Evolutionary conservation across 2,888 invertebrate genomes (phyloP).

Genomic region (Andrena bucephala): DNA sequence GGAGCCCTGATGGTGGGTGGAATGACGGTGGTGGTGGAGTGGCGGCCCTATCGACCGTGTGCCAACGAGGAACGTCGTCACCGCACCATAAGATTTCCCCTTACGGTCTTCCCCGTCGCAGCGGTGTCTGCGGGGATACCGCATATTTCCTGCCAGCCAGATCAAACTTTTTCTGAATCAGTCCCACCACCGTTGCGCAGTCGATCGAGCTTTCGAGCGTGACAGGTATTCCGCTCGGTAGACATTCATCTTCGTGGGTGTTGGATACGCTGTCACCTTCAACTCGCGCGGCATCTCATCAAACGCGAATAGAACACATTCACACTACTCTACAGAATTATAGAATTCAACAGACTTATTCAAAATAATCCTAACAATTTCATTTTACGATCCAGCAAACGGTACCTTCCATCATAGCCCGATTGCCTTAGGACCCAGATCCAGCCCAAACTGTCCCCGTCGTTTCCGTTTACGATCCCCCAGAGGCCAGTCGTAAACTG

Average conservation of each 20-base stretch:
- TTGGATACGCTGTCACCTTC: neutral
- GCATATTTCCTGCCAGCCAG: conserved; percentile 49
- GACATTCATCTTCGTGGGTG: conserved; percentile 16
- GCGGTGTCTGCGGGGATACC: conserved; percentile 39
- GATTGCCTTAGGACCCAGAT: too few species aligned
- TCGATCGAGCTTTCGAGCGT: conserved; percentile 20
- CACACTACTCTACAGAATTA: too few species aligned
- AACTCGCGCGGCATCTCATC: too few species aligned
- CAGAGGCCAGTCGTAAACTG: neutral
- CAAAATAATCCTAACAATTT: too few species aligned
- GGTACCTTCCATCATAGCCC: too few species aligned
- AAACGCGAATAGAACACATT: too few species aligned
- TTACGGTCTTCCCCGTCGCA: conserved; percentile 41
- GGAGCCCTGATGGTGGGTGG: conserved; percentile 63
- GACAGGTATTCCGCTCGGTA: conserved; percentile 5
- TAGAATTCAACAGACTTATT: too few species aligned
- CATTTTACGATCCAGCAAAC: too few species aligned
- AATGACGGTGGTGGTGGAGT: conserved; percentile 63
- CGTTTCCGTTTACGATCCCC: too few species aligned
- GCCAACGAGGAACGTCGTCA: conserved; percentile 70
- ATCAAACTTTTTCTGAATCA: conserved; percentile 39
- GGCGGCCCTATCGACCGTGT: conserved; percentile 73
- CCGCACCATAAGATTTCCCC: conserved; percentile 73
- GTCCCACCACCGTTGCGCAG: conserved; percentile 20
- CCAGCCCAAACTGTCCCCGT: too few species aligned